Base-by-base conservation (phyloP, 2,113 vertebrate genomes). In the Dendropsophus ebraccatus region DNA sequence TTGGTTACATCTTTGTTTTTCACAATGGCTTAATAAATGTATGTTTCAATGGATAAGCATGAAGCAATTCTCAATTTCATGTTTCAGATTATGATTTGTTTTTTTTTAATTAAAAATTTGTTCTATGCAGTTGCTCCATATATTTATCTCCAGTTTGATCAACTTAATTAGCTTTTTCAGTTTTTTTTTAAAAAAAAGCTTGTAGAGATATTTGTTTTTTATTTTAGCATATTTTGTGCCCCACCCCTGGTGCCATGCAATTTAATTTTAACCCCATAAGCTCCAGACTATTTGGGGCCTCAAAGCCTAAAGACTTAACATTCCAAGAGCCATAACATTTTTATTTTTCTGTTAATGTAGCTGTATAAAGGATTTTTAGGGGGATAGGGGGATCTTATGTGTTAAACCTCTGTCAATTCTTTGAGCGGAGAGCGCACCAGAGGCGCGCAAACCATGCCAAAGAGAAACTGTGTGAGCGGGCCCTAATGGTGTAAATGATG, bases 91-190 rank as follows among this genome's bases (percentile, higher is more conserved):
- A 30, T 17, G 67, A 70, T 70, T 70, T 70, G 21, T 70, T 41
- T 37, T 41, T n/a, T 70, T 41, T 70, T 70, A 70, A 70, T 70
- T 70, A 70, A 19, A 70, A 41, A 70, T 70, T 2, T 70, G 67
- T 70, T 70, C 17, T 70, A 41, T 70, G 47, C 12, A 23, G 35
- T 9, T 41, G 21, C 67, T 23, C 35, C 35, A 70, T 70, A 70
- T 70, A 70, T 70, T 70, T 70, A 23, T 9, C 67, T 65, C 17
- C 19, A 41, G 35, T 23, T 70, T 37, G 32, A 41, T 41, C 37
- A 70, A 70, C 19, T 70, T 70, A 70, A 70, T 70, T 41, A 70
- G 30, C 32, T 69, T 69, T 69, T 19, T 70, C 32, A 23, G 19
- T 70, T 37, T 37, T 70, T 32, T 41, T 41, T 21, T 70, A 19